Base-by-base conservation (phyloP, 2,113 vertebrate genomes). In the Actenoides lindsayi region DNA sequence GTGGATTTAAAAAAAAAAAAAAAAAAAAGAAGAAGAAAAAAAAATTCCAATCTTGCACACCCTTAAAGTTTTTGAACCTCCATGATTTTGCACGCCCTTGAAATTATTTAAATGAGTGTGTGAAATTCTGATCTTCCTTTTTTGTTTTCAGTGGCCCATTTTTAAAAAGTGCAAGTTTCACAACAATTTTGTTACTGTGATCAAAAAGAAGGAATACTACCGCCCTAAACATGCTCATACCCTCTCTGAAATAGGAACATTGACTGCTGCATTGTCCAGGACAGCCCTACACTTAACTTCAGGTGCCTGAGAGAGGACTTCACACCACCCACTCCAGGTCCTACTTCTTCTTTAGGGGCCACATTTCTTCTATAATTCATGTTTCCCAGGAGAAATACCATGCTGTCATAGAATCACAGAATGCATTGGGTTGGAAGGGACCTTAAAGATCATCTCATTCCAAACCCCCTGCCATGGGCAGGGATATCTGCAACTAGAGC, bases 201-300 rank as follows among this genome's bases (percentile, higher is more conserved):
- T 6, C 41, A 12, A 8, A 23, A 24, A 7, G 46, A 37, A 15
- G 37, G n/a, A 46, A 23, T 4, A 20, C 6, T 20, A 7, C 39
- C 16, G 35, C 35, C 17, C 13, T 5, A 14, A n/a, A 20, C 23
- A 1, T 0, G 10, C n/a, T 13, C 0, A 1, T 2, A 2, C 27
- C 14, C 21, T 1, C 21, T 51, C 41, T 0, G 4, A 16, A 37
- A 10, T 0, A 11, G 87, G 42, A 65, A 9, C 3, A 0, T 0
- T 4, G 41, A 1, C 30, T 5, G 5, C 4, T 6, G 5, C 7
- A 0, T 11, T 3, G 2, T 1, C 33, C 59, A 13, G 81, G 11
- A 4, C 48, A 59, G 48, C 48, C 65, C n/a, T 2, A 8, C 24
- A 0, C 5, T 28, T 17, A 31, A 11, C 31, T 8, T 30, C 59